Base-by-base conservation (phyloP, 2,888 invertebrate genomes). In the Vanessa cardui region DNA sequence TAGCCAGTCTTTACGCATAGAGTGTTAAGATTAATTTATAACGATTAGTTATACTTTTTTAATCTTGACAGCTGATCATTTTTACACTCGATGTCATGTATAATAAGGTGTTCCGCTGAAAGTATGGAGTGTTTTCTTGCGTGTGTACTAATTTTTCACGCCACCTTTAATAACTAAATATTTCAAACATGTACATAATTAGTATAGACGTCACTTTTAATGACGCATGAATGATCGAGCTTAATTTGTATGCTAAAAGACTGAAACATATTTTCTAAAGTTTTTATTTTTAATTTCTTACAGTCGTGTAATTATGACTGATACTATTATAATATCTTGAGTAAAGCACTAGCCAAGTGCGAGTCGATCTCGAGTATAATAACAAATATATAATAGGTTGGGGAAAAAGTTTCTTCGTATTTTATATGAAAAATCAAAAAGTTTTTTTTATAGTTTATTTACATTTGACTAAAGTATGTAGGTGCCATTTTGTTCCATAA, bases 101-200 rank as follows among this genome's bases (percentile, higher is more conserved):
- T 39, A 54, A 16, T 54, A 46, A 45, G 21, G 5, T 31, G 49
- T 61, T 61, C 21, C 21, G 21, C 50, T 68, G 18, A 26, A 15
- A 64, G 44, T 65, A 61, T 58, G 21, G 58, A 66, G 45, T 52
- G 58, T 69, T 69, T 66, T 47, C 20, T 69, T 62, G 66, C 69
- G 69, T 66, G 66, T 49, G 20, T 39, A 60, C n/a, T 47, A 56
- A 61, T 61, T 65, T 58, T 69, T 69, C 58, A 68, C 62, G 59
- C 69, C 62, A 59, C 58, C 47, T 44, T 52, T 66, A 69, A 66
- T 54, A 62, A 31, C 56, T 33, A 26, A 44, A 58, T 58, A 62
- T 66, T 69, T 65, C 21, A 45, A 59, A 33, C 62, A 62, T 33
- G 66, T 66, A 62, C 54, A 39, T 66, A 66, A 66, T 69, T 59